Percentiles rank a stretch among this genome's conserved stretches.
Conservation (phyloP, 2,113 vertebrate genomes). For the Alligator mississippiensis region DNA sequence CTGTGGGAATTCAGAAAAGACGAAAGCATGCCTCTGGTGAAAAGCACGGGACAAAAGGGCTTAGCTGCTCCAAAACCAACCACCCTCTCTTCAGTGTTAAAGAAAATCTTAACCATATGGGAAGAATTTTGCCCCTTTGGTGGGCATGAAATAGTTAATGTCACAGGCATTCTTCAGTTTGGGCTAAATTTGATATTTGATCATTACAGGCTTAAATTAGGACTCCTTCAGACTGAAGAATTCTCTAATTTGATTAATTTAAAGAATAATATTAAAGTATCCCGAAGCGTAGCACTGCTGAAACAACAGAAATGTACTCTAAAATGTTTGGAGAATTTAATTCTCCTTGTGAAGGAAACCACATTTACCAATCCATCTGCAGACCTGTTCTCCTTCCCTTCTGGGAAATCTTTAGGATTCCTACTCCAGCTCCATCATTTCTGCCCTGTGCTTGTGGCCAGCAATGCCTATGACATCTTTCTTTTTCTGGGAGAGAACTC, state of each 20-base stretch:
- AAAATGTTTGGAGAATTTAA: neutral
- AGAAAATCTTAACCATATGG: neutral
- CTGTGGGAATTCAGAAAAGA: neutral
- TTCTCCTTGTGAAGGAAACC: neutral
- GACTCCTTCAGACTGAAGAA: neutral
- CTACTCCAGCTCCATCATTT: neutral
- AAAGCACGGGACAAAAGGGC: neutral
- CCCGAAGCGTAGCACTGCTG: neutral
- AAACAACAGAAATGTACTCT: neutral
- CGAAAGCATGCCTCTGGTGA: rapidly evolving
- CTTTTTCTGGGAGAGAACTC: conserved; percentile 12
- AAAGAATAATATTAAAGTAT: neutral
- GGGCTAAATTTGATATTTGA: rapidly evolving
- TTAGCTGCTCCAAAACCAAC: neutral
- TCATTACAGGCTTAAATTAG: neutral
- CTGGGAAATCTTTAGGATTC: neutral
- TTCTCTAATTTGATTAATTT: neutral
- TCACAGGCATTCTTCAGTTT: neutral
- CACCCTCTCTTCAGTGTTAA: neutral
- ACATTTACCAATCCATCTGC: neutral
- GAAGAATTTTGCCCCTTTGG: neutral
- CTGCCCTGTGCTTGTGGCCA: neutral
- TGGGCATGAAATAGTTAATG: neutral
- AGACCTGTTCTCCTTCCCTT: neutral
- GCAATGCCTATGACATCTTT: conserved; percentile 12